These are phyloP conservation scores for Noctuana brunneofusca DNA, from an alignment of 2,888 invertebrate genomes.

Conservation along the genomic window DNA sequence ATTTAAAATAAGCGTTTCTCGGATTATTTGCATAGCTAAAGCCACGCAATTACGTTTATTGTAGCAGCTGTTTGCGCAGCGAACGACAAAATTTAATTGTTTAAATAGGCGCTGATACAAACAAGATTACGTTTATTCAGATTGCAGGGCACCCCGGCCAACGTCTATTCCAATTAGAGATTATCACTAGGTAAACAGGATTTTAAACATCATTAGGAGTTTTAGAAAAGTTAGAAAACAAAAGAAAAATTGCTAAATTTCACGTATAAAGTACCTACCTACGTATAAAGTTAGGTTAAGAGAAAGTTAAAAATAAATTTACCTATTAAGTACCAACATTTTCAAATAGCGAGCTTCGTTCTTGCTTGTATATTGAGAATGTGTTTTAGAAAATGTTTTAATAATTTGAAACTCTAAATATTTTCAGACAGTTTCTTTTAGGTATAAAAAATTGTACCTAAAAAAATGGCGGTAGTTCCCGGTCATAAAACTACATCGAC, in stretches of 20 bases:
- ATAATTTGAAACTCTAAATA: not conserved
- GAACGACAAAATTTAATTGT: conserved; percentile 30
- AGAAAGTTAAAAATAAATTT: too few species aligned
- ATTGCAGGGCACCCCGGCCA: not conserved
- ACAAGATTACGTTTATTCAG: conserved; percentile 28
- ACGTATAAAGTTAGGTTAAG: too few species aligned
- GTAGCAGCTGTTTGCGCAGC: conserved; percentile 8
- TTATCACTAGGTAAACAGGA: conserved; percentile 10
- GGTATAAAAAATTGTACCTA: not conserved
- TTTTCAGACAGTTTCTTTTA: too few species aligned
- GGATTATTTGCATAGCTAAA: conserved; percentile 4
- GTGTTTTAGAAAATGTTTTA: not conserved
- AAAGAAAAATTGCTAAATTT: not conserved
- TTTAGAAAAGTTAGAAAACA: not conserved
- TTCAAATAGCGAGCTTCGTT: too few species aligned
- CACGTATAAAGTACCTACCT: too few species aligned
- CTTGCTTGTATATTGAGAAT: too few species aligned
- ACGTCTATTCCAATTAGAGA: conserved; percentile 25
- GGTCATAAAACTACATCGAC: not conserved
- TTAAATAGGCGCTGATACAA: conserved; percentile 24
- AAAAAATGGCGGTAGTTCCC: not conserved
- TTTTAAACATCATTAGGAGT: conserved; percentile 5
- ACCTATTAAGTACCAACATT: too few species aligned
- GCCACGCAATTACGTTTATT: conserved; percentile 20
- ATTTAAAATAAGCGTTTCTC: too few species aligned